These are phyloP conservation scores for Gymnobelideus leadbeateri DNA, from an alignment of 2,113 vertebrate genomes.

Conservation along the genomic window DNA sequence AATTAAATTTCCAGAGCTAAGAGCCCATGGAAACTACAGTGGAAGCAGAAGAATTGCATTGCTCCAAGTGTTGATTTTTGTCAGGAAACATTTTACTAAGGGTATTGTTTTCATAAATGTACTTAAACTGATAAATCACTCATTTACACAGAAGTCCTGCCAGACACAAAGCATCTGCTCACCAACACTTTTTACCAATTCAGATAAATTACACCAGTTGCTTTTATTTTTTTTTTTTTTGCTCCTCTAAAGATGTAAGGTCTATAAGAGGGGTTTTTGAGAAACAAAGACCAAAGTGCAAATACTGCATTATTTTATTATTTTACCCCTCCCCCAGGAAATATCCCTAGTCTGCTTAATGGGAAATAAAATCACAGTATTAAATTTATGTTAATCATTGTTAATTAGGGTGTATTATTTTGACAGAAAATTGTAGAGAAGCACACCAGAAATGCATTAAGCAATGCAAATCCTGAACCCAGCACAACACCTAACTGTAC, in stretches of 20 bases:
- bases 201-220: background rate
- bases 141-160: background rate
- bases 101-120: fast-evolving
- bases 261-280: background rate
- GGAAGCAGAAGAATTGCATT: fast-evolving
- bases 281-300: background rate
- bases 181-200: background rate
- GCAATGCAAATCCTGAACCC: background rate
- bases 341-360: background rate
- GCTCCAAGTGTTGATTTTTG: fast-evolving
- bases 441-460: background rate
- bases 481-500: background rate
- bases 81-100: background rate
- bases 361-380: background rate
- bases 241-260: background rate
- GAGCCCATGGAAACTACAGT: fast-evolving
- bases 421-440: background rate
- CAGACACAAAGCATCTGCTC: background rate
- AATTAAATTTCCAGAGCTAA: fast-evolving
- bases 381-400: background rate
- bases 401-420: background rate
- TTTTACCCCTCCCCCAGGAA: background rate
- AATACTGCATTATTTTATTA: background rate
- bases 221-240: too few species aligned
- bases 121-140: background rate